Conservation (phyloP, 2,888 invertebrate species). For the Augochlorella aurata region DNA sequence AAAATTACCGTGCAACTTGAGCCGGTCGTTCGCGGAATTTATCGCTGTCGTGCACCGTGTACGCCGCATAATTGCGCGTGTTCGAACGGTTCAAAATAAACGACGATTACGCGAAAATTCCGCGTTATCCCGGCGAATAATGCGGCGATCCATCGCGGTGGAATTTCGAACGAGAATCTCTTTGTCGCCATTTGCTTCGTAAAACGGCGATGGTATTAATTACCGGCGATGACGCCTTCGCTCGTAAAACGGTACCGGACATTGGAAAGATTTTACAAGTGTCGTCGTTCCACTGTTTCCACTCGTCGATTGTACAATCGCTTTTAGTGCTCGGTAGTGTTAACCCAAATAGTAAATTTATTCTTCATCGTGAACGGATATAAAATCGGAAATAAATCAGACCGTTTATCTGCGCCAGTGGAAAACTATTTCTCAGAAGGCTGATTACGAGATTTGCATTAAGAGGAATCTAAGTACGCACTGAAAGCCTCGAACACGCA, state of each 20-base stretch:
- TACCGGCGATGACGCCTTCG: background rate
- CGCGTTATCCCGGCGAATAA: background rate
- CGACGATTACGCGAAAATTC: background rate
- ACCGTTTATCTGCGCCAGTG: background rate
- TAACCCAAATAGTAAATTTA: background rate
- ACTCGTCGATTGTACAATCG: too few species aligned
- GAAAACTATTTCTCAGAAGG: background rate
- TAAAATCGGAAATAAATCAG: background rate
- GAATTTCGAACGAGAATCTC: background rate
- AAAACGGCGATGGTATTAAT: background rate
- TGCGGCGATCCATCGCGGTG: background rate
- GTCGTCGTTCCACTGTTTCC: background rate
- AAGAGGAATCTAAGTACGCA: background rate
- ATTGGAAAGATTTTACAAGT: background rate
- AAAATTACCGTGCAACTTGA: slow-evolving; percentile 75
- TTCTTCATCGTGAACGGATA: too few species aligned
- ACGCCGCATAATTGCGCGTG: slow-evolving; percentile 58
- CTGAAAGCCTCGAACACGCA: background rate
- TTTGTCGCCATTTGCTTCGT: background rate
- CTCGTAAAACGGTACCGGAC: too few species aligned
- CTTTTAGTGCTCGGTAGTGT: background rate
- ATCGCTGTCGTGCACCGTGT: slow-evolving; percentile 75
- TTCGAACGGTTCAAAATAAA: slow-evolving; percentile 1
- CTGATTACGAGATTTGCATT: background rate
- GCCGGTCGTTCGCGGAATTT: slow-evolving; percentile 72